Evolutionary conservation across 2,113 vertebrate species (phyloP), one percentile per base, ranked within the genome.

Genomic region (Xiphias gladius): DNA sequence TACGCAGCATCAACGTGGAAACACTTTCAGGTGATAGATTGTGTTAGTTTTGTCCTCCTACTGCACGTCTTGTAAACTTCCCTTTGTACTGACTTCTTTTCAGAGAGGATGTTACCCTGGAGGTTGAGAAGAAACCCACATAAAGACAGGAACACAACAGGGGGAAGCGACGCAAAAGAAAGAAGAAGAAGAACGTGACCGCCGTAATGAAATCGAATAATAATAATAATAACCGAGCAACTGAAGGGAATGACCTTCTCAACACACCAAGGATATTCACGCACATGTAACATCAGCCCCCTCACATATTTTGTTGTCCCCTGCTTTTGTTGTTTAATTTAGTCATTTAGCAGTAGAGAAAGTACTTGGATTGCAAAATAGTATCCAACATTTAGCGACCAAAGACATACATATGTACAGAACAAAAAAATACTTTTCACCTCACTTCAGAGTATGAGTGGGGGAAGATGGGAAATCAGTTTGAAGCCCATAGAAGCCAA

Each of bases 101-200:
- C 71, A 92, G 81, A 82, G 57, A 80, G 46, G 79, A 87, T 50
- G 22, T 84, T 75, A 72, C 59, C n/a, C 66, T 64, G 79, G 66
- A 78, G 30, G 41, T 58, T 66, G 54, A 90, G 54, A 71, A 79
- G 80, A 80, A 59, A 75, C 22, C 26, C n/a, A 48, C 19, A 68
- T 50, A 58, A 79, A 54, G 63, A 81, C n/a, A 55, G 26, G n/a
- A 82, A 30, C 62, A 69, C 4, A 17, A 46, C 0, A 10, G 77
- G 30, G n/a, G 55, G 28, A 80, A n/a, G 43, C 39, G 32, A 80
- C 6, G 32, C 8, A 65, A 55, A 52, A 13, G 16, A 2, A 52
- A 5, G 43, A 50, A 22, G 20, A 41, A 6, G 52, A 75, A 50
- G 30, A 62, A 68, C 13, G 10, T 6, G 12, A 67, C 28, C 7